phyloP scores from a whole-genome alignment of 2,888 invertebrate species.

The Cancer borealis region DNA sequence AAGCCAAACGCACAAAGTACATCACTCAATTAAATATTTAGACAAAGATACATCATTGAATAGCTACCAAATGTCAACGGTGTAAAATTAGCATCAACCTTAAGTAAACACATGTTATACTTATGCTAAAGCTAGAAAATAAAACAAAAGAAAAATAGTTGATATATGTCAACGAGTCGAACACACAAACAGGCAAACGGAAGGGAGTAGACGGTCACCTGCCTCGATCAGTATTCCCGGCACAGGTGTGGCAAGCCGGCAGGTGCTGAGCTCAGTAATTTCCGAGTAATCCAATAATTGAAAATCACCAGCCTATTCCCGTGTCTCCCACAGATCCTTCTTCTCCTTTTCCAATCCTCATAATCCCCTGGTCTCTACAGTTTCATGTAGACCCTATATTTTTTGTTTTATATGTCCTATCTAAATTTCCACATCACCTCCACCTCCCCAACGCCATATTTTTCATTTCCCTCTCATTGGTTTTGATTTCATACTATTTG shows the following conservation, averaged over 20 bases:
- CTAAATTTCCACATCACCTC: no score
- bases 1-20: no score
- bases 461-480: background rate
- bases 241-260: constrained; percentile 1
- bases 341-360: background rate
- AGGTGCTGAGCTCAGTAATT: constrained; percentile 29
- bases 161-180: background rate
- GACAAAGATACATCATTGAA: no score
- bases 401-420: no score
- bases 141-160: no score
- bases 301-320: background rate
- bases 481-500: background rate
- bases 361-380: background rate
- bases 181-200: background rate
- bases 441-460: no score
- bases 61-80: no score
- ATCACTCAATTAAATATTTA: no score
- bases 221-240: background rate
- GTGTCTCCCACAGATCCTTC: background rate
- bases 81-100: no score
- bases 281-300: constrained; percentile 7
- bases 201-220: background rate
- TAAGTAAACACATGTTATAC: no score
- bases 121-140: no score
- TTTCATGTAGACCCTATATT: no score